Evolutionary conservation across 2,888 invertebrate species (phyloP).

Genomic region (Polia nebulosa): DNA sequence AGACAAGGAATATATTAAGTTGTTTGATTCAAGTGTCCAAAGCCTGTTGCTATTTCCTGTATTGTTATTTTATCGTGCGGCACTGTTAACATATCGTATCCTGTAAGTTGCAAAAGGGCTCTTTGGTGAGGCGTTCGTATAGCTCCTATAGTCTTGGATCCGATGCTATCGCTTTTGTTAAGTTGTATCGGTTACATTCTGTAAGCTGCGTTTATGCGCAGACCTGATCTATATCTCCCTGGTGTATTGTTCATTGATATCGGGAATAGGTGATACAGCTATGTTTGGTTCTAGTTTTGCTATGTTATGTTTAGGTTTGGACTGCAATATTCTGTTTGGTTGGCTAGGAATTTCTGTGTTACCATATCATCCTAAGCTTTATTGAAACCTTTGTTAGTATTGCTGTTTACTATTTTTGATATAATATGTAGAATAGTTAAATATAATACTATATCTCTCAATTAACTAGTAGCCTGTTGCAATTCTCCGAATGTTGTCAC

Average conservation of each 20-base stretch:
- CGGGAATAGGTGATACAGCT: slow-evolving; percentile 10
- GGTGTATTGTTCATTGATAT: slow-evolving; percentile 44
- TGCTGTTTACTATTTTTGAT: not conserved
- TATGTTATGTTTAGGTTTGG: not conserved
- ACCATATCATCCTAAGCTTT: not conserved
- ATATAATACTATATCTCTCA: too few species aligned
- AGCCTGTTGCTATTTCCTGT: not conserved
- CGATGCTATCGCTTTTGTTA: slow-evolving; percentile 48
- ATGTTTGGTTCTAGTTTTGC: not conserved
- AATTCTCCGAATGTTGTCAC: not conserved
- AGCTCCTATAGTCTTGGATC: slow-evolving; percentile 27
- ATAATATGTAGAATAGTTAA: not conserved
- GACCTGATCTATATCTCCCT: slow-evolving; percentile 40
- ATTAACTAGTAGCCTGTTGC: not conserved
- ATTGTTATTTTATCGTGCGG: not conserved
- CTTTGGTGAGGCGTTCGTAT: slow-evolving; percentile 19
- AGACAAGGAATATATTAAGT: not conserved
- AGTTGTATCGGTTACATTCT: slow-evolving; percentile 43
- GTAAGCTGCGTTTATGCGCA: slow-evolving; percentile 38
- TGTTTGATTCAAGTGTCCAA: not conserved
- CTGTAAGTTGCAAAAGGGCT: slow-evolving; percentile 27
- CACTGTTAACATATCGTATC: slow-evolving; percentile 18
- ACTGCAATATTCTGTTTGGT: not conserved
- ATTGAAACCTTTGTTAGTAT: not conserved
- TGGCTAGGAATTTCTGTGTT: not conserved